Evolutionary conservation across 2,888 invertebrate genomes (phyloP), one percentile per base, ranked within the genome.

Genomic region (Eilema sororculum): DNA sequence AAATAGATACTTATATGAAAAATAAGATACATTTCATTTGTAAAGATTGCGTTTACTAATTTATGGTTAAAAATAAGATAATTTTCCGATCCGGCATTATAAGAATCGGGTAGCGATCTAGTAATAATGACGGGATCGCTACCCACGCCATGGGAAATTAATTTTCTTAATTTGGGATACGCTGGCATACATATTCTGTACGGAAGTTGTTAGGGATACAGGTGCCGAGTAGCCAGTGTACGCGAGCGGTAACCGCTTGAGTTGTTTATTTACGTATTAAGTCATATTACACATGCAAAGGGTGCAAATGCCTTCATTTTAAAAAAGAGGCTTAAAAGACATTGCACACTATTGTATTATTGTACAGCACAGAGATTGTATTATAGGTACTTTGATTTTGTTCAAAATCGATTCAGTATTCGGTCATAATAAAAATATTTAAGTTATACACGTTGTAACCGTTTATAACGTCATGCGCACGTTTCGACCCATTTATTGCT

Each of bases 181-280:
- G n/a, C 52, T 52, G 9, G 8, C 20, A 46, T 5, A 41, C 1
- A 2, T 16, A 13, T 16, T n/a, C 20, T 52, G 46, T 52, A 52
- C 52, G 52, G 52, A n/a, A 52, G 52, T 52, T 52, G 52, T 52
- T 52, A 52, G n/a, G 52, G 52, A n/a, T 52, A 52, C 52, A 52
- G 52, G n/a, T 52, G 52, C 20, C n/a, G 52, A n/a, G 52, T 20
- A 20, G 46, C 46, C 46, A 5, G 46, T 46, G 46, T 20, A 46
- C 46, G n/a, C 20, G 20, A 20, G 6, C 13, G 20, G 16, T 5
- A 16, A 16, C 41, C 41, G 41, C 46, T 46, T 41, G 41, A 41
- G 13, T 41, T 41, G 41, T 16, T 41, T 13, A 41, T 16, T 41
- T 13, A 41, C 41, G 16, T 16, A 16, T 5, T 16, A 20, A 46